Evolutionary conservation across 2,113 vertebrate genomes (phyloP), one percentile per base, ranked within the genome.

Genomic region (Connochaetes taurinus): DNA sequence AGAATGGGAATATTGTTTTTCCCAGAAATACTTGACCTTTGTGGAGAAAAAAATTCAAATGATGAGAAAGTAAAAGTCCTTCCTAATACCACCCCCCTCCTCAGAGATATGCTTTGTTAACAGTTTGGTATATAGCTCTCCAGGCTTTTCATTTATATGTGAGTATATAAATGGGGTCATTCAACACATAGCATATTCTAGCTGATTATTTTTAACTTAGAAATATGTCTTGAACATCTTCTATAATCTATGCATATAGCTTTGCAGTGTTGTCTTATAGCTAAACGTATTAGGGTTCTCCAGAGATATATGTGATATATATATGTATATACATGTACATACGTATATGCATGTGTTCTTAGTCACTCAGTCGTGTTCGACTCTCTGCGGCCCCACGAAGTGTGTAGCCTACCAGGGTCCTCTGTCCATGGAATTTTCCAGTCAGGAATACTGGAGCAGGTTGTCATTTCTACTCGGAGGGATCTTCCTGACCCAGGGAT

Each of bases 1-100:
- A 89, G 89, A 97, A 96, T 94, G 40, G 82, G 94, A 97, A 97
- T 85, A 91, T 78, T 87, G 43, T 92, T 96, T 96, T 96, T 88
- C 82, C 47, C 62, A 90, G 84, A 96, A 98, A 96, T 87, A 92
- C 78, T 96, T 96, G 94, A 97, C 62, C 90, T 97, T 92, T 88
- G 57, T 93, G 40, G 52, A 16, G 33, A 2, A 33, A 76, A 81
- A 80, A 16, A 58, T 90, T 85, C 81, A 96, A 94, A 90, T 94
- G 90, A 95, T 88, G 53, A 95, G 55, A 95, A 96, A 90, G 62
- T n/a, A 52, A 62, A 95, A 88, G 10, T 74, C 62, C 12, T 98
- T 82, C 25, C 40, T 67, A 87, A 64, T 74, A 62, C 25, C 58
- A 33, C 19, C 36, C 17, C 0, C 52, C 81, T n/a, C 31, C 50